Evolutionary conservation across 2,888 invertebrate species (phyloP).

Genomic region (Tortricodes alternella): DNA sequence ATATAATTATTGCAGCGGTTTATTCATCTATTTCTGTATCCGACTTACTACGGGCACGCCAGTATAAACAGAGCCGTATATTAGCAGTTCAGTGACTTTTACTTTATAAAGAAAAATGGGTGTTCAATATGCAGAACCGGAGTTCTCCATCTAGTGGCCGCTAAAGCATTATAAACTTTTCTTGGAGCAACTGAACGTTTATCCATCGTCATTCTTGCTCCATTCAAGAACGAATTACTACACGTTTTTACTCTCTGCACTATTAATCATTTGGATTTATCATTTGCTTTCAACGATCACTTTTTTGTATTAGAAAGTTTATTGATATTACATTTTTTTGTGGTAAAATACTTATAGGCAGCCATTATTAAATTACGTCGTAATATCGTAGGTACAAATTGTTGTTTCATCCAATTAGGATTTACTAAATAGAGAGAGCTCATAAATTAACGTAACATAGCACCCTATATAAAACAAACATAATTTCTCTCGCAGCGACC

Average conservation of each 20-base stretch:
- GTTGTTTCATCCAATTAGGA: slow-evolving; percentile 17
- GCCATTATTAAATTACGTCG: slow-evolving; percentile 8
- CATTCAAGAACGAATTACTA: neutral
- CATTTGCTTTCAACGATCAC: slow-evolving; percentile 17
- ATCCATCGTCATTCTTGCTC: slow-evolving; percentile 1
- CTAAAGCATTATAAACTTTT: slow-evolving; percentile 6
- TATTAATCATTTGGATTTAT: slow-evolving; percentile 23
- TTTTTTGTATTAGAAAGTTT: slow-evolving; percentile 25
- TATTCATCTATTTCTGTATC: slow-evolving; percentile 68
- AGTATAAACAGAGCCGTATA: slow-evolving; percentile 4
- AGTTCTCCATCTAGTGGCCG: neutral
- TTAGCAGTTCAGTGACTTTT: neutral
- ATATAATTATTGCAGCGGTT: slow-evolving; percentile 78
- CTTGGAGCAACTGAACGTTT: slow-evolving; percentile 8
- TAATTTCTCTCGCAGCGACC: slow-evolving; percentile 6
- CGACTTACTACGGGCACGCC: slow-evolving; percentile 54
- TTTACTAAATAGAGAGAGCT: slow-evolving; percentile 4
- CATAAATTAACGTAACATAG: neutral
- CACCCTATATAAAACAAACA: slow-evolving; percentile 22
- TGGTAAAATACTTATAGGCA: slow-evolving; percentile 15
- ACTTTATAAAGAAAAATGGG: neutral
- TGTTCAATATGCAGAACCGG: neutral
- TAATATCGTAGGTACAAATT: neutral
- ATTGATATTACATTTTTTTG: neutral
- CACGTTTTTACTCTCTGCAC: slow-evolving; percentile 22